Evolutionary conservation across 2,888 invertebrate species (phyloP), one percentile per base, ranked within the genome.

Genomic region (Tenthredo livida): DNA sequence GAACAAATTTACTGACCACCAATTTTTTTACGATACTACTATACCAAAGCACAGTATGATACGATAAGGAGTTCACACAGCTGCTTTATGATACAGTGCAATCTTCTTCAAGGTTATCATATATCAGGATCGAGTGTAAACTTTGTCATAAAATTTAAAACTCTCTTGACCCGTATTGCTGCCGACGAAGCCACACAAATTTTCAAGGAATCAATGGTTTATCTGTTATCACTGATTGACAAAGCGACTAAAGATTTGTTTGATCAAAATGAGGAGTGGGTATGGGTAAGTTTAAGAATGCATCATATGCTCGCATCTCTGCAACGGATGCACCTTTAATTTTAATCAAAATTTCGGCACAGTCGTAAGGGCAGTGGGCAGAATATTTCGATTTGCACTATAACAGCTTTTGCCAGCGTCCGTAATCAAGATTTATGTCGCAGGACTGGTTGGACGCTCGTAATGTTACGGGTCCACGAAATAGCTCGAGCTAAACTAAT

Each of bases 351-450:
- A 67, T 9, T 12, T 75, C n/a, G 15, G 25, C 2, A 40, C 15
- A 58, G 29, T 50, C 12, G 75, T 75, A 25, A 37, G 47, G 5
- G 21, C 78, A 58, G 37, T 37, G 9, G 33, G n/a, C 58, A 37
- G 37, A 37, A 54, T 54, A 78, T 54, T 54, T 54, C 54, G 78
- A 78, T 78, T 50, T 54, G 25, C 75, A 78, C 33, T 78, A 75
- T 37, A 43, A 17, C n/a, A 58, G 54, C n/a, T 78, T 37, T 33
- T 29, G 33, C 58, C 37, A 21, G 54, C 33, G 4, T 78, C 10
- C 54, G 50, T 33, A 78, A 54, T 54, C 29, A 47, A 61, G 80
- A 80, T 80, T 80, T 80, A 80, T 61, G 40, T 61, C 58, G 40
- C 40, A 61, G 80, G 15, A 21, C 40, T 61, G 58, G 37, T 37